Conservation (phyloP, 2,888 invertebrate genomes). For the Orthosia incerta region DNA sequence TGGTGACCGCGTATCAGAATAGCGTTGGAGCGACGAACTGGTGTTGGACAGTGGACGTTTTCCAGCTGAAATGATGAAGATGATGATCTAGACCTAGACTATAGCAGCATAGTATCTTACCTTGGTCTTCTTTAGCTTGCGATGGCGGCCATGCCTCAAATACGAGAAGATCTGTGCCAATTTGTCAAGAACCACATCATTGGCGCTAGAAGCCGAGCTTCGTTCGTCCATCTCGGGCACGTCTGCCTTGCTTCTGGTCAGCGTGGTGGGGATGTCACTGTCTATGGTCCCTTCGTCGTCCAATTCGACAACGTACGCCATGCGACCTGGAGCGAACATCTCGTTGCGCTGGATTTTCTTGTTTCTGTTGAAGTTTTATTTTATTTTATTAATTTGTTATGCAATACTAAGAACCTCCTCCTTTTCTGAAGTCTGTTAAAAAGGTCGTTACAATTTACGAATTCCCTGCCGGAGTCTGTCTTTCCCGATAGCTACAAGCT, state of each 20-base stretch:
- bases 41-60: no score
- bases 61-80: no score
- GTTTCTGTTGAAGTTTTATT: constrained; percentile 87
- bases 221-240: constrained; percentile 93
- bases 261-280: constrained; percentile 98
- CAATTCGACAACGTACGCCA: constrained; percentile 99
- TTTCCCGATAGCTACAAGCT: no score
- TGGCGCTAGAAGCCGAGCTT: constrained; percentile 86
- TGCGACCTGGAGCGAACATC: constrained; percentile 97
- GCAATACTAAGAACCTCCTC: background rate
- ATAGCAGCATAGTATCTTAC: constrained; percentile 67
- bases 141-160: constrained; percentile 95
- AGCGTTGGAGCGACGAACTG: no score
- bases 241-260: constrained; percentile 98
- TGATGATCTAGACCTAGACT: background rate
- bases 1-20: no score
- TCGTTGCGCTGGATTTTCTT: constrained; percentile 96
- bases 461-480: no score
- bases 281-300: constrained; percentile 93
- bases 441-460: no score
- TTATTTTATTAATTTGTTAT: background rate
- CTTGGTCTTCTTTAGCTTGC: constrained; percentile 94
- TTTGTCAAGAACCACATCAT: constrained; percentile 98
- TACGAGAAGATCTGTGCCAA: constrained; percentile 99
- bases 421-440: no score